phyloP scores from a whole-genome alignment of 2,888 invertebrate species.

The Calameuta idolon region DNA sequence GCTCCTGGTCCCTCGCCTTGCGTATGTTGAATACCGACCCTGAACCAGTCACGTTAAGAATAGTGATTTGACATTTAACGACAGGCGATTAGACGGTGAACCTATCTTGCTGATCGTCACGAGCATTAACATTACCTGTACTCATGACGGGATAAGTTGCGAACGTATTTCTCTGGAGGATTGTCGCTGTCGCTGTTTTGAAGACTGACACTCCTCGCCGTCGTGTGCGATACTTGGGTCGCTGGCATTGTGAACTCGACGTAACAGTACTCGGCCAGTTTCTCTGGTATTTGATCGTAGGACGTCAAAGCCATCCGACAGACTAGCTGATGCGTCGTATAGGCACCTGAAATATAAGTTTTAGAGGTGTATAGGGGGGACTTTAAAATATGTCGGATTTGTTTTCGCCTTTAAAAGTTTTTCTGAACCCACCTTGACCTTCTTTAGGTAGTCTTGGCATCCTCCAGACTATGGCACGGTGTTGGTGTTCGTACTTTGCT shows the following conservation, averaged over 20 bases:
- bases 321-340: conserved; percentile 96
- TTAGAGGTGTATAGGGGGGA: background rate
- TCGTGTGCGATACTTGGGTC: conserved; percentile 94
- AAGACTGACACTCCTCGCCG: conserved; percentile 93
- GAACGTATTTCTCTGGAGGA: conserved; percentile 98
- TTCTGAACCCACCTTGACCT: conserved; percentile 84
- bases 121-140: conserved; percentile 74
- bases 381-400: background rate
- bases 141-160: conserved; percentile 95
- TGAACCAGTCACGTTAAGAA: conserved; percentile 51
- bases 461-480: conserved; percentile 97
- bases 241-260: conserved; percentile 99
- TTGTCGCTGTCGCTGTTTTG: conserved; percentile 86
- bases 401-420: background rate
- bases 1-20: conserved; percentile 79
- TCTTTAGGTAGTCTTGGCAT: conserved; percentile 98
- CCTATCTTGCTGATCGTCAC: background rate
- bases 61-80: background rate
- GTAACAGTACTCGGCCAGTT: conserved; percentile 86
- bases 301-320: conserved; percentile 95
- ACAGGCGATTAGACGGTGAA: background rate
- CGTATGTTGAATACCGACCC: conserved; percentile 91
- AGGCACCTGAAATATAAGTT: conserved; percentile 80
- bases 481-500: conserved; percentile 99
- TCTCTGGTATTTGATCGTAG: conserved; percentile 96